phyloP scores from a whole-genome alignment of 2,888 invertebrate species.

The Drosophila koepferae region DNA sequence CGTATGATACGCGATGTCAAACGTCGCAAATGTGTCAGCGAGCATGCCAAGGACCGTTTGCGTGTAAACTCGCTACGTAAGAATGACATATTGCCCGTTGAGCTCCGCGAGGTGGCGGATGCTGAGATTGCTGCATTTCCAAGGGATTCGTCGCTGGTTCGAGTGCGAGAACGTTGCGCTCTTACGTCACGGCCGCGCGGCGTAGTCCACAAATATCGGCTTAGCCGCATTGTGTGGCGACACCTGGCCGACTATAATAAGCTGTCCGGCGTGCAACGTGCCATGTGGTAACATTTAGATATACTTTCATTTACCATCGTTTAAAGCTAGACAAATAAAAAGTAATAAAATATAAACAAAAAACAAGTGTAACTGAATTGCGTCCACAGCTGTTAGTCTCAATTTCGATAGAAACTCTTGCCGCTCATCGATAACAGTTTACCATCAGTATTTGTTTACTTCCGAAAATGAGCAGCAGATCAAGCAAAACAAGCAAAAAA shows the following conservation, averaged over 20 bases:
- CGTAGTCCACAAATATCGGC: constrained; percentile 91
- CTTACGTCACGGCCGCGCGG: constrained; percentile 95
- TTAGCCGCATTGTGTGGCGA: constrained; percentile 96
- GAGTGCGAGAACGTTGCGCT: constrained; percentile 92
- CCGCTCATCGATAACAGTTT: constrained; percentile 24
- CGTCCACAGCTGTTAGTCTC: constrained; percentile 32
- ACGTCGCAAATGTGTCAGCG: constrained; percentile 90
- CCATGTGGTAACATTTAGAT: constrained; percentile 90
- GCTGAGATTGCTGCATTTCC: constrained; percentile 92
- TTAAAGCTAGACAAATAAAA: constrained; percentile 11
- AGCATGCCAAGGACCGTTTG: constrained; percentile 91
- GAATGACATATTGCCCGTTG: constrained; percentile 93
- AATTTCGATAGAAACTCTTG: not conserved
- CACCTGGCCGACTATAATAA: constrained; percentile 97
- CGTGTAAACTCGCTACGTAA: constrained; percentile 93
- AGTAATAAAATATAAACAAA: constrained; percentile 21
- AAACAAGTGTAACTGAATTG: constrained; percentile 11
- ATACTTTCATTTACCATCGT: constrained; percentile 43
- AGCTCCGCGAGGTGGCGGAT: constrained; percentile 91
- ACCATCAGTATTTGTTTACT: constrained; percentile 26
- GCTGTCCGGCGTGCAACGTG: constrained; percentile 95
- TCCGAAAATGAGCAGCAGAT: constrained; percentile 31
- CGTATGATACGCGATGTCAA: constrained; percentile 95
- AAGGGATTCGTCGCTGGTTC: constrained; percentile 88
- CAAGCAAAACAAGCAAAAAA: constrained; percentile 2